These are phyloP conservation scores for Conus canariensis DNA, from an alignment of 2,888 invertebrate genomes.

Conservation along the genomic window DNA sequence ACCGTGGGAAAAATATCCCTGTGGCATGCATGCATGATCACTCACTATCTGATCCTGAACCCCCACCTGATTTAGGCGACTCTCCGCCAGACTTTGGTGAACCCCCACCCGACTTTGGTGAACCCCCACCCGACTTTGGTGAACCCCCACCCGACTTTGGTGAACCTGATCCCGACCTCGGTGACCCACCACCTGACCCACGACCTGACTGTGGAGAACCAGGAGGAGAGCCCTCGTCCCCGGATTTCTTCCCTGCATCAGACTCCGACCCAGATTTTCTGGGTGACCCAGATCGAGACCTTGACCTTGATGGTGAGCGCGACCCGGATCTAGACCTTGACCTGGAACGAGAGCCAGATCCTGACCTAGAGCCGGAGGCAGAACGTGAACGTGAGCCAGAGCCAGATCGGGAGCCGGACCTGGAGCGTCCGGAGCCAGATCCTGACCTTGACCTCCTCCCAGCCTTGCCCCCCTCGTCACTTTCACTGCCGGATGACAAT, in stretches of 20 bases:
- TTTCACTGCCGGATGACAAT: constrained; percentile 74
- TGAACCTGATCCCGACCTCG: constrained; percentile 34
- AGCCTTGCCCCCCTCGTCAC: constrained; percentile 56
- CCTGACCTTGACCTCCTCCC: constrained; percentile 40
- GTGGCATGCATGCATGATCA: not conserved
- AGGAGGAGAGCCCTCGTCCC: constrained; percentile 54
- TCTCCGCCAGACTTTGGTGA: constrained; percentile 35
- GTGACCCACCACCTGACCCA: constrained; percentile 40
- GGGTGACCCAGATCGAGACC: constrained; percentile 51
- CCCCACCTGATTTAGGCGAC: constrained; percentile 32
- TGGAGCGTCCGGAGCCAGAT: constrained; percentile 58
- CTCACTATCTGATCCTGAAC: constrained; percentile 36
- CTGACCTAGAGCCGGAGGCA: constrained; percentile 52
- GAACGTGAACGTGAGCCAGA: constrained; percentile 74
- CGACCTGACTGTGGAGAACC: constrained; percentile 41
- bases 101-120: constrained; percentile 39
- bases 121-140: constrained; percentile 25
- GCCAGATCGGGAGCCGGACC: constrained; percentile 47
- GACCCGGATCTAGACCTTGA: constrained; percentile 54
- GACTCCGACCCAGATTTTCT: constrained; percentile 51
- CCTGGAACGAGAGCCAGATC: constrained; percentile 51
- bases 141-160: constrained; percentile 41
- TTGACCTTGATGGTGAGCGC: constrained; percentile 51
- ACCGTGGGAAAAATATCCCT: not conserved
- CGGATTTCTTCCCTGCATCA: constrained; percentile 48